Evolutionary conservation across 1,140 invertebrate genomes (phyloP), one percentile per base, ranked within the genome.

Genomic region (Teleogryllus occipitalis): DNA sequence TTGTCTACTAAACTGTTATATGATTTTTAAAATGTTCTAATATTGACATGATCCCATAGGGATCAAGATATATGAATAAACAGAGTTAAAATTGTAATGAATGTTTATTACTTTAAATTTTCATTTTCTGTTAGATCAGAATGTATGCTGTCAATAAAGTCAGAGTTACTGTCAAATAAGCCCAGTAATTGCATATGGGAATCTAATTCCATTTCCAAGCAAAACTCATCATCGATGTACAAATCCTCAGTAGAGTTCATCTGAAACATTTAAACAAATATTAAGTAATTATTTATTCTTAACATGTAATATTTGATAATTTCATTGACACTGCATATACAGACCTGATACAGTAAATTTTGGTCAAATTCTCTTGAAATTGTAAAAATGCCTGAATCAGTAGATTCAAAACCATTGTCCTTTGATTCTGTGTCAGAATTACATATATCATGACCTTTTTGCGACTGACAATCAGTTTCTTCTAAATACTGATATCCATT

Each of bases 61-160:
- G 27, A 39, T 39, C 27, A 39, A 39, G 27, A 39, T 39, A 39
- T 39, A 39, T 39, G 27, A 39, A 39, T 5, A 39, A 39, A 39
- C 27, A 2, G 1, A 5, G 27, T 39, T 39, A 39, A 39, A 39
- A 39, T 39, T 39, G 27, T 39, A 39, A 39, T 39, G 27, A 39
- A 39, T 39, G 27, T 39, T 39, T 39, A 39, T 39, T 39, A 39
- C 27, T 39, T 1, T 39, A 39, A 39, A 39, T 39, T 39, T 39
- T 39, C 27, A 39, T 39, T 39, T 80, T 91, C 90, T 84, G 84
- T 85, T 80, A 76, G 48, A 65, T 14, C 10, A 14, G 18, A 65
- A 14, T 65, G 54, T 14, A 65, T 65, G 54, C 18, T 39, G 27
- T 65, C 54, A 65, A 14, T 65, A 18, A 14, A 65, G 54, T 14